Conservation (phyloP, 2,888 invertebrate genomes). For the Xanthia icteritia region DNA sequence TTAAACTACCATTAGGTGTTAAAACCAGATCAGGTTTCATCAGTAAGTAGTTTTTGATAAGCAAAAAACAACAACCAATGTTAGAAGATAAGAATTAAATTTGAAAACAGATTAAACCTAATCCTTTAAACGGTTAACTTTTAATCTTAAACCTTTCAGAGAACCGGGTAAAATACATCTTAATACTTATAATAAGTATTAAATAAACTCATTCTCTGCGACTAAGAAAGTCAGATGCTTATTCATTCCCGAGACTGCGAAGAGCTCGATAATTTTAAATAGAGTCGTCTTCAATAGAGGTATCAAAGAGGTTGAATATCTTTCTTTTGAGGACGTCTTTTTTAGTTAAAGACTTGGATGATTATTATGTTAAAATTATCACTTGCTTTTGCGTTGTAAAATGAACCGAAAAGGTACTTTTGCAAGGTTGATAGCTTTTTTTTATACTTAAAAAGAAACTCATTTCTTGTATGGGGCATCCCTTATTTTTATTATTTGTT, state of each 20-base stretch:
- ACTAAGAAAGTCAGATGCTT: background rate
- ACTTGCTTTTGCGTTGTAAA: background rate
- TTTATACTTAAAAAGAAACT: too few relatives aligned
- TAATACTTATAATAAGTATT: background rate
- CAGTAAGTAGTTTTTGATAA: too few relatives aligned
- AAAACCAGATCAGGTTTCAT: too few relatives aligned
- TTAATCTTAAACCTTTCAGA: too few relatives aligned
- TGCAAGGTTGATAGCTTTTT: background rate
- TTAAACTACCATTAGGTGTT: too few relatives aligned
- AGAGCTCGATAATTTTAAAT: slow-evolving; percentile 11
- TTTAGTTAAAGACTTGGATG: slow-evolving; percentile 1
- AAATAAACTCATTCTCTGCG: background rate
- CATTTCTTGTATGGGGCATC: too few relatives aligned
- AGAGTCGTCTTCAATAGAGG: slow-evolving; percentile 21
- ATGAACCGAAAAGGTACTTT: background rate
- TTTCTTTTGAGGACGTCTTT: slow-evolving; percentile 6
- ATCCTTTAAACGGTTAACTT: too few relatives aligned
- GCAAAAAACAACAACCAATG: too few relatives aligned
- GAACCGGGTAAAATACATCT: too few relatives aligned
- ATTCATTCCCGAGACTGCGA: background rate
- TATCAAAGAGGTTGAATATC: slow-evolving; percentile 23
- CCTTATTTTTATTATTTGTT: too few relatives aligned
- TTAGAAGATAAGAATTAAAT: too few relatives aligned
- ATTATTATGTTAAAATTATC: slow-evolving; percentile 29
- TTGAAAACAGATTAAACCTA: too few relatives aligned